These are phyloP conservation scores for Drosophila vallismaia DNA, from an alignment of 2,888 invertebrate species.

Conservation along the genomic window DNA sequence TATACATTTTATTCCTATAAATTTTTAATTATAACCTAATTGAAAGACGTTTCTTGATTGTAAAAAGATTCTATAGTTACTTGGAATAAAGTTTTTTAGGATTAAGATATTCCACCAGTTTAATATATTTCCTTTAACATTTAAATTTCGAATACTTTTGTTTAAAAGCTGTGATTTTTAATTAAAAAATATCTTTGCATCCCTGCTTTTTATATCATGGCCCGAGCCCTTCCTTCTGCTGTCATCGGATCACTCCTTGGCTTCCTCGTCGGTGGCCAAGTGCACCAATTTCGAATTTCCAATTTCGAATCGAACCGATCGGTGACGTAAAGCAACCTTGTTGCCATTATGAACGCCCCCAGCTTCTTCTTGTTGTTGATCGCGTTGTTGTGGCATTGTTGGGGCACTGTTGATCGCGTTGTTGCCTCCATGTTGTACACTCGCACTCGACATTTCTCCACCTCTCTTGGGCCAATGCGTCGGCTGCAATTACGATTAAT, in stretches of 20 bases:
- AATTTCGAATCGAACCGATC: conserved; percentile 62
- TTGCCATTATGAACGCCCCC: conserved; percentile 49
- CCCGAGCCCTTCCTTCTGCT: conserved; percentile 30
- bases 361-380: conserved; percentile 27
- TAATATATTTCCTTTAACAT: too few species aligned
- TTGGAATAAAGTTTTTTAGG: too few species aligned
- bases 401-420: conserved; percentile 1
- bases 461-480: conserved; percentile 42
- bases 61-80: too few species aligned
- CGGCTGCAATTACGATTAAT: conserved; percentile 72
- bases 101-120: too few species aligned
- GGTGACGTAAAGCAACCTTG: conserved; percentile 72
- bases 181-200: too few species aligned
- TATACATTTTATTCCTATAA: too few species aligned
- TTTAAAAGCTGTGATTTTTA: too few species aligned
- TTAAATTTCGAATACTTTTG: too few species aligned
- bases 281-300: conserved; percentile 74
- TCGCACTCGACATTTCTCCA: conserved; percentile 62
- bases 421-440: conserved; percentile 8
- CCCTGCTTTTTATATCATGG: neutral
- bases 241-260: conserved; percentile 40
- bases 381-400: conserved; percentile 4
- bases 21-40: too few species aligned
- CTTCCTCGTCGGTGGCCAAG: conserved; percentile 69
- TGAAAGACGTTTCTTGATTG: too few species aligned